Percentiles rank a stretch among this genome's conserved stretches.
These are phyloP conservation scores for Mionectes olivaceus DNA, from an alignment of 2,797 vertebrate species.

Conservation along the genomic window DNA sequence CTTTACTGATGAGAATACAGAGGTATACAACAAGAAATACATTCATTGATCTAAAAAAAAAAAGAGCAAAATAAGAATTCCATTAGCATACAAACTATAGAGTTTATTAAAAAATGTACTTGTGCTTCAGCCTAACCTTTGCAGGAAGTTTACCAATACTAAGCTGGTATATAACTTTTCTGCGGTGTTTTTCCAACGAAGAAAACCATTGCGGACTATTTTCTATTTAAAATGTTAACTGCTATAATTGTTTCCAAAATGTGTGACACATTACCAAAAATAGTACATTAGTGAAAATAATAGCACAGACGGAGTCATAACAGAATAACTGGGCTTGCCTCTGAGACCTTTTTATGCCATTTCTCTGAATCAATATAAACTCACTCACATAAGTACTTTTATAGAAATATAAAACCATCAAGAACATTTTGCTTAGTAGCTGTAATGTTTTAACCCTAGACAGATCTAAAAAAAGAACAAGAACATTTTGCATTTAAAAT, in stretches of 20 bases:
- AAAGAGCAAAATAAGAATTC: background rate
- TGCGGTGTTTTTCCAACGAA: background rate
- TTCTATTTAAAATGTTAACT: background rate
- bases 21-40: slow-evolving; percentile 94
- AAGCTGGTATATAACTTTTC: background rate
- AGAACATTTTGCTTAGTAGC: background rate
- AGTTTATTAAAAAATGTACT: background rate
- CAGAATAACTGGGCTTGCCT: background rate
- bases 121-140: background rate
- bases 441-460: background rate
- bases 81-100: background rate
- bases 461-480: background rate
- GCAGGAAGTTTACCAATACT: background rate
- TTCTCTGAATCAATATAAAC: background rate
- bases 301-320: background rate
- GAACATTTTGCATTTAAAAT: background rate
- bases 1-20: slow-evolving; percentile 95
- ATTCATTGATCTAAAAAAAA: slow-evolving; percentile 91
- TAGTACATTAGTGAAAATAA: background rate
- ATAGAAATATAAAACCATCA: background rate
- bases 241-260: background rate
- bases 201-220: background rate
- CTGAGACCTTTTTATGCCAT: background rate
- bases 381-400: background rate
- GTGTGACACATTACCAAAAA: background rate